Percentiles rank a stretch among this genome's conserved stretches.
Conservation (phyloP, 2,113 vertebrate genomes). For the Leptodactylus fuscus region DNA sequence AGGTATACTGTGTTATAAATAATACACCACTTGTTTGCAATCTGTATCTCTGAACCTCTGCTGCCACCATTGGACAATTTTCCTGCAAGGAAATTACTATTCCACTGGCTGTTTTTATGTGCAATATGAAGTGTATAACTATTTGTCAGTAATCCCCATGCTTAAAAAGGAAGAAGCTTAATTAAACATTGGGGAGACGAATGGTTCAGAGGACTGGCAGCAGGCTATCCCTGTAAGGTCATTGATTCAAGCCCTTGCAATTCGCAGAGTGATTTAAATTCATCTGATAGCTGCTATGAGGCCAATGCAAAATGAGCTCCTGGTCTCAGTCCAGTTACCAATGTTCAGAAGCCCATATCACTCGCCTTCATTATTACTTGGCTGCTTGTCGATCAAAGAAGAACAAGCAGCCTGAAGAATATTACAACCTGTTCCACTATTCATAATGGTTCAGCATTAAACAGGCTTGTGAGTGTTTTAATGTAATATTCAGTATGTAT, state of each 20-base stretch:
- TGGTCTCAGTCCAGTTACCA: constrained; percentile 45
- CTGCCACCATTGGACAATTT: constrained; percentile 79
- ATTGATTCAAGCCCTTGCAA: constrained; percentile 53
- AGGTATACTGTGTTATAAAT: neutral
- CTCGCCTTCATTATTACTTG: constrained; percentile 46
- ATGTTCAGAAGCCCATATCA: constrained; percentile 22
- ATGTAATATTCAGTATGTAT: constrained; percentile 27
- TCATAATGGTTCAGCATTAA: constrained; percentile 9
- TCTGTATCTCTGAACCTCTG: constrained; percentile 69
- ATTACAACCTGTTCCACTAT: neutral
- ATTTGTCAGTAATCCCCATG: constrained; percentile 37
- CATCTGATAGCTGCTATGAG: constrained; percentile 45
- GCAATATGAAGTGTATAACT: constrained; percentile 25
- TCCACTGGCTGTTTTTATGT: constrained; percentile 36
- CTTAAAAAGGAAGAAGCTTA: constrained; percentile 44
- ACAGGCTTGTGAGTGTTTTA: constrained; percentile 9
- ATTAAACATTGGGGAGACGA: constrained; percentile 56
- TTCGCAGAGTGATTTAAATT: constrained; percentile 43
- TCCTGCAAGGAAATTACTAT: constrained; percentile 63
- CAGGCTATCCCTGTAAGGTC: constrained; percentile 57
- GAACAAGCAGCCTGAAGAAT: constrained; percentile 30
- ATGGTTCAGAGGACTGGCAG: constrained; percentile 48
- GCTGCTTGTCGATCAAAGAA: constrained; percentile 42
- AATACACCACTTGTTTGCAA: neutral
- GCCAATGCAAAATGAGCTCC: constrained; percentile 32